Evolutionary conservation across 2,888 invertebrate species (phyloP), one percentile per base, ranked within the genome.

Genomic region (Catocala fraxini): DNA sequence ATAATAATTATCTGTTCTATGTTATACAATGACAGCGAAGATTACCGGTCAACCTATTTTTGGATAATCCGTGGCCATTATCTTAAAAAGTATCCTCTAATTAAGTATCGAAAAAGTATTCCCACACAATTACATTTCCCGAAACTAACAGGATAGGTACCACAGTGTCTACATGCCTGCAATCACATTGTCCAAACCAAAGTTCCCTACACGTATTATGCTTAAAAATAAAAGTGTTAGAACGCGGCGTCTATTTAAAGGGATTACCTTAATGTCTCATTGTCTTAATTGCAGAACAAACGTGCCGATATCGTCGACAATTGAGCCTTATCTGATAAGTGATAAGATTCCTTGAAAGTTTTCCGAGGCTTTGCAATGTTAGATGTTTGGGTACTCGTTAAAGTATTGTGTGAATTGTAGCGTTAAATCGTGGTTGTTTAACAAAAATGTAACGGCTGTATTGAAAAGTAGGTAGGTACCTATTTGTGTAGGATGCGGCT

Each of bases 211-310:
- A 6, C 55, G 59, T 45, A 51, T 63, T 63, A 35, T 62, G 65
- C n/a, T 61, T 56, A 43, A 59, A 65, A 68, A 56, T 52, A 53
- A 55, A 65, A 65, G 58, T 72, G 59, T 39, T 39, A 39, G 7
- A 25, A 65, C 69, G 63, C 61, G 71, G 58, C 62, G 63, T 80
- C 73, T 77, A 65, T 78, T 75, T 78, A 82, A 89, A 86, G 75
- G 83, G 84, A 85, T 89, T 85, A 79, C 62, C 72, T 77, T 84
- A 84, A 87, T 86, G 83, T 77, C 45, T 82, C 70, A 84, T 89
- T 89, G 87, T 89, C 77, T 68, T 70, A 73, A 64, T 61, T 65
- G 63, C 66, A 59, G 70, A 70, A 85, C 86, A 91, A 90, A 89
- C 81, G 66, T 13, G 63, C 83, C 85, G 85, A 71, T 75, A 70